Percentiles rank a stretch among this genome's conserved stretches.
Evolutionary conservation across 2,797 vertebrate genomes (phyloP).

Genomic region (Melanotaenia nigrans): DNA sequence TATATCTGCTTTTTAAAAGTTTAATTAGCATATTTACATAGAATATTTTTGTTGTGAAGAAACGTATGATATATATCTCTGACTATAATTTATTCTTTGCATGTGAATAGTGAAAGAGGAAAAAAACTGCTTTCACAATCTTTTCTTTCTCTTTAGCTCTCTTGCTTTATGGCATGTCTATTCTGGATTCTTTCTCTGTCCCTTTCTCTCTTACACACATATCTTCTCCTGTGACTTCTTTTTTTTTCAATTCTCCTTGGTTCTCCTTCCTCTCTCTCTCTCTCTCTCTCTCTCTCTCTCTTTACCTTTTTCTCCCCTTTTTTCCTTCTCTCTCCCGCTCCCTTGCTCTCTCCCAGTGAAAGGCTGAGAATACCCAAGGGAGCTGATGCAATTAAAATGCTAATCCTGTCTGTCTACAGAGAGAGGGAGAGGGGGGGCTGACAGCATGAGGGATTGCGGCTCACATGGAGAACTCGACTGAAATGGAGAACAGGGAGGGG

Average conservation of each 20-base stretch:
- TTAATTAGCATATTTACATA: constrained; percentile 63
- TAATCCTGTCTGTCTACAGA: constrained; percentile 91
- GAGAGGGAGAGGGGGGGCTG: constrained; percentile 85
- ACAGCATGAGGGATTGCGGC: constrained; percentile 90
- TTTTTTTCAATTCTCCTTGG: constrained; percentile 82
- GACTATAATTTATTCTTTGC: constrained; percentile 55
- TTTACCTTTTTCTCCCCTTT: constrained; percentile 62
- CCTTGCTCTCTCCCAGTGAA: constrained; percentile 85
- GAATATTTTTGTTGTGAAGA: constrained; percentile 43
- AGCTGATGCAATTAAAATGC: constrained; percentile 92
- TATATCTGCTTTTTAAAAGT: constrained; percentile 43
- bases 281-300: constrained; percentile 53
- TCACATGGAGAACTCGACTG: constrained; percentile 89
- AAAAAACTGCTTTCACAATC: constrained; percentile 66
- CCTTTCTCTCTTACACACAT: constrained; percentile 65
- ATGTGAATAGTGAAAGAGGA: constrained; percentile 67
- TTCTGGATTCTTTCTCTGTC: constrained; percentile 56
- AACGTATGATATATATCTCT: constrained; percentile 34
- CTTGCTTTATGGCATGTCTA: constrained; percentile 61
- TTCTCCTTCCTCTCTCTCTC: constrained; percentile 76
- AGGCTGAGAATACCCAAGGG: constrained; percentile 89
- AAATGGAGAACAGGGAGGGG: constrained; percentile 84
- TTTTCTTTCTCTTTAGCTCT: constrained; percentile 60
- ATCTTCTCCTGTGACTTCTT: constrained; percentile 80
- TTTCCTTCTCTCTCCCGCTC: constrained; percentile 67